These are phyloP conservation scores for Musca domestica DNA, from an alignment of 1,140 invertebrate species.

Conservation along the genomic window DNA sequence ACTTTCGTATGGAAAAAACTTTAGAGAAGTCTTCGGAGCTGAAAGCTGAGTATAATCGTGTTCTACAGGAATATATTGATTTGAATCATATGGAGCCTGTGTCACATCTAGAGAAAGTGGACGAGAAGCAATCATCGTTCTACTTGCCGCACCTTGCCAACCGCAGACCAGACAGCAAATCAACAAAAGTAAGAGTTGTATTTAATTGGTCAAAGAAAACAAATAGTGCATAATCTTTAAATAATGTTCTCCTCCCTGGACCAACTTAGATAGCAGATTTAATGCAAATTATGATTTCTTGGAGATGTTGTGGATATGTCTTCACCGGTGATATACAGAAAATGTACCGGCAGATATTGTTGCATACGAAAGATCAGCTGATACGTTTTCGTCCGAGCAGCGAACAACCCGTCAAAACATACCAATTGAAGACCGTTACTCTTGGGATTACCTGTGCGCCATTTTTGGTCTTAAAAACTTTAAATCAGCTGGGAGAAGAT, in stretches of 20 bases:
- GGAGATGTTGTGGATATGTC: not conserved
- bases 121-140: not conserved
- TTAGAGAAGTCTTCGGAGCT: no score
- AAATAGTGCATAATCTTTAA: not conserved
- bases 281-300: conserved; percentile 6
- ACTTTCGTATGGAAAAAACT: not conserved
- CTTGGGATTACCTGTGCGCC: conserved; percentile 6
- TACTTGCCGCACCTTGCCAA: not conserved
- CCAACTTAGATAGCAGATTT: conserved; percentile 4
- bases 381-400: no score
- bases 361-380: no score
- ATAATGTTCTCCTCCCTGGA: not conserved
- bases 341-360: no score
- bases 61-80: no score
- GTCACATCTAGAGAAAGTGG: not conserved
- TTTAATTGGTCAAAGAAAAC: conserved; percentile 2
- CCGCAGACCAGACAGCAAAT: not conserved
- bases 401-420: not conserved
- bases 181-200: conserved; percentile 17
- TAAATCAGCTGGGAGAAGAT: conserved; percentile 4
- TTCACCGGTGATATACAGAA: conserved; percentile 9
- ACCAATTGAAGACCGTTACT: not conserved
- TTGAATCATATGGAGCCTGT: no score
- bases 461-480: not conserved
- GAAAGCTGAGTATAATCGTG: no score